Evolutionary conservation across 2,888 invertebrate genomes (phyloP), one percentile per base, ranked within the genome.

Genomic region (Platycheirus albimanus): DNA sequence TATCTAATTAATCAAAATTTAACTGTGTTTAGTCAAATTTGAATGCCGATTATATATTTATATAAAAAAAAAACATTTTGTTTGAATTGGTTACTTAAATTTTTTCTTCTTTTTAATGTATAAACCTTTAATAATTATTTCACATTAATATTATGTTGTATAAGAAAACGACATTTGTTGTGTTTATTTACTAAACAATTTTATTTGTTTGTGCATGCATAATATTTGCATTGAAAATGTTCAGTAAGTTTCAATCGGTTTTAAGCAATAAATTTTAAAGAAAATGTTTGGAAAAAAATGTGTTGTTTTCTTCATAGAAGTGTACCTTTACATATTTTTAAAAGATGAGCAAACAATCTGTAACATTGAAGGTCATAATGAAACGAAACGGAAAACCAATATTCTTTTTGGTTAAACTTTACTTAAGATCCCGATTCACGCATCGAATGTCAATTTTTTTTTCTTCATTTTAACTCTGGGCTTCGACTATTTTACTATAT

Each of bases 391-490:
- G 11, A 10, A 36, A 36, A n/a, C n/a, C n/a, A n/a, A 36, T 36
- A 11, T 36, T 6, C 10, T 36, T 36, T 11, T 8, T 41, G 38
- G 13, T 13, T 41, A 4, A 8, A n/a, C 10, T 49, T 49, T 28
- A 24, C 24, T 4, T 13, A 36, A 24, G 5, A 30, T 30, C 3
- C 41, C 33, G 33, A 54, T 17, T 17, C 38, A 38, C 30, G n/a
- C 54, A 69, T 74, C 79, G 79, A 79, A 79, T 79, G 79, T 79
- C 79, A 79, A 79, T 79, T 79, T 79, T 74, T 61, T 24, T 15
- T 8, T 11, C 33, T n/a, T n/a, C n/a, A n/a, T n/a, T n/a, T 19
- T 1, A 19, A 5, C n/a, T 56, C 13, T 8, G 7, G 56, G 4
- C 10, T 45, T 45, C 19, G 45, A 19, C 13, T 33, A 4, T 33